Conservation (phyloP, 2,888 invertebrate species). For the Cistogaster globosa region DNA sequence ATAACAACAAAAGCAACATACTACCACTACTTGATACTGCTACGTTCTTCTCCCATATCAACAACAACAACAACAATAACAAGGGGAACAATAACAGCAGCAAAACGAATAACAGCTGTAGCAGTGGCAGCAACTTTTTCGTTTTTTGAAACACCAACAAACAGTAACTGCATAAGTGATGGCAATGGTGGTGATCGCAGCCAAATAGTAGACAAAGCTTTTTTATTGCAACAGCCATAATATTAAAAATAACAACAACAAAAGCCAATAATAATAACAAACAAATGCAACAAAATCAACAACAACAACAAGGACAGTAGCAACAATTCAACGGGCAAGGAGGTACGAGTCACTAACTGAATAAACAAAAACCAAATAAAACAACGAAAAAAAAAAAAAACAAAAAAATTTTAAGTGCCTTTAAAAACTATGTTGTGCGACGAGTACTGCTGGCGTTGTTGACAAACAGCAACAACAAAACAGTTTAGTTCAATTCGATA, state of each 20-base stretch:
- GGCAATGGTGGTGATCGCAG: conserved; percentile 65
- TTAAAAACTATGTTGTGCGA: conserved; percentile 64
- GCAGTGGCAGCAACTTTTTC: conserved; percentile 55
- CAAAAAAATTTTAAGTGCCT: conserved; percentile 51
- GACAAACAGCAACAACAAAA: conserved; percentile 72
- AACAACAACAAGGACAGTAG: conserved; percentile 73
- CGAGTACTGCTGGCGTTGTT: conserved; percentile 69
- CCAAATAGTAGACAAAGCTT: conserved; percentile 72
- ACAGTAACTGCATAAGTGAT: conserved; percentile 48
- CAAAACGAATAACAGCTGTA: conserved; percentile 54
- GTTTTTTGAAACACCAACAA: conserved; percentile 26
- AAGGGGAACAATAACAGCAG: conserved; percentile 10
- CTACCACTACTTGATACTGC: no score
- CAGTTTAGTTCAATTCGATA: conserved; percentile 75
- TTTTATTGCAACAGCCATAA: conserved; percentile 69
- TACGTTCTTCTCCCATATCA: neutral
- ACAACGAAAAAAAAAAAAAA: conserved; percentile 14
- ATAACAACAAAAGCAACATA: neutral
- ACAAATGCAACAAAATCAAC: conserved; percentile 67
- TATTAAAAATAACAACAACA: conserved; percentile 69
- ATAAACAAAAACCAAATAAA: conserved; percentile 35
- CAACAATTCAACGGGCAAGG: conserved; percentile 72
- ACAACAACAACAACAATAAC: conserved; percentile 23
- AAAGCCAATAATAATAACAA: conserved; percentile 66
- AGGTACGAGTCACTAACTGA: conserved; percentile 50